Base-by-base conservation (phyloP, 2,797 vertebrate genomes). In the Hirundo rustica region DNA sequence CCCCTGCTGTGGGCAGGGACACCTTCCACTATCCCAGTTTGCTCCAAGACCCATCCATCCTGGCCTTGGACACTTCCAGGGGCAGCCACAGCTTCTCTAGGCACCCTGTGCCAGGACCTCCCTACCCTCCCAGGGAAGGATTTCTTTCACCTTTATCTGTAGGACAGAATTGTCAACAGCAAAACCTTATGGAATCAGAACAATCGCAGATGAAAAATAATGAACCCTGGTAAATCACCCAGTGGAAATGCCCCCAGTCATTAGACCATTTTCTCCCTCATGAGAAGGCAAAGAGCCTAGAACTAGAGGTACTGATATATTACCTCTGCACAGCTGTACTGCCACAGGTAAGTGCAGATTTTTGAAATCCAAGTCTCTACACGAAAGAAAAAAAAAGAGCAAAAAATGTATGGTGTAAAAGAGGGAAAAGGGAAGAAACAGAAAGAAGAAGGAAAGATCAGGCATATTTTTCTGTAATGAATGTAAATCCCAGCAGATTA, bases 41-140 rank as follows among this genome's bases (percentile, higher is more conserved):
- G 17, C 50, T 64, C 65, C 40, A 7, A 7, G 11, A 30, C 14
- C 55, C 0, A 0, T 42, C 57, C 50, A 55, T 0, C 36, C 26
- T 64, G 58, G 22, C 44, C 44, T 44, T 27, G 66, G 74, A 0
- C 66, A 57, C 50, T 78, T 0, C 26, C 66, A 71, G 58, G 58
- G 58, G 26, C 50, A 64, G 50, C 42, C 65, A 6, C 50, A 71
- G 57, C 57, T 78, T 0, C 50, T 64, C 34, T 86, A 50, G 34
- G 34, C 21, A 78, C 5, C 32, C 57, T 55, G 42, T 64, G 30
- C 74, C 57, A 71, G 66, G 26, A 26, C 36, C 36, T 67, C 0
- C 1, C 3, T 45, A 23, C 18, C 27, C 54, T 45, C 27, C 7
- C 22, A n/a, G n/a, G 19, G 16, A 38, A 13, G 1, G 6, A 58